Conservation (phyloP, 2,113 vertebrate species). For the Apus apus region DNA sequence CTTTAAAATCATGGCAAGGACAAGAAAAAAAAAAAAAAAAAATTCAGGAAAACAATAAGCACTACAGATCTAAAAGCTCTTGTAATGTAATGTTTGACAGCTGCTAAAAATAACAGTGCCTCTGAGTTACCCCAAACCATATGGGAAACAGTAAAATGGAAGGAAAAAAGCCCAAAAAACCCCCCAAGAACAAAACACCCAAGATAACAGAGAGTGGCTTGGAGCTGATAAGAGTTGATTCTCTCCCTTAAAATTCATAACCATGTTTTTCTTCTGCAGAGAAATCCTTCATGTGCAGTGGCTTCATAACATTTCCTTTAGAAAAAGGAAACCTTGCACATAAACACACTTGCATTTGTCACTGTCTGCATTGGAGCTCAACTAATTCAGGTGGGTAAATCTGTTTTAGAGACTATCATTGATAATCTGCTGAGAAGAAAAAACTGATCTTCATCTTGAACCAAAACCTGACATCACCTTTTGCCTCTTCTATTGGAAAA, state of each 20-base stretch:
- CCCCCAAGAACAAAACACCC: neutral
- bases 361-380: neutral
- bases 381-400: neutral
- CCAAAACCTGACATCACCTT: neutral
- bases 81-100: neutral
- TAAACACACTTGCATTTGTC: conserved; percentile 14
- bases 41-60: neutral
- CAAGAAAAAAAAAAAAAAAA: neutral
- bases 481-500: neutral
- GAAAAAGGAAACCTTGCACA: neutral
- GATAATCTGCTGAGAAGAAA: neutral
- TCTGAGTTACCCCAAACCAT: neutral
- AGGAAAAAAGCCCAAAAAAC: neutral
- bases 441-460: neutral
- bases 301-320: neutral
- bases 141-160: neutral
- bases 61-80: neutral
- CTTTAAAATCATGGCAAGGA: neutral
- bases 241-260: neutral
- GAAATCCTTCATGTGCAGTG: neutral
- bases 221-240: neutral
- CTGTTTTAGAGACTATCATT: neutral
- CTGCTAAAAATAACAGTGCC: neutral
- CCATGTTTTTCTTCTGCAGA: neutral
- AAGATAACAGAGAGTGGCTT: neutral